A percentile compares a stretch with the other conserved stretches of the same genome.
phyloP scores from a whole-genome alignment of 2,797 vertebrate species.

The Falco berigora region DNA sequence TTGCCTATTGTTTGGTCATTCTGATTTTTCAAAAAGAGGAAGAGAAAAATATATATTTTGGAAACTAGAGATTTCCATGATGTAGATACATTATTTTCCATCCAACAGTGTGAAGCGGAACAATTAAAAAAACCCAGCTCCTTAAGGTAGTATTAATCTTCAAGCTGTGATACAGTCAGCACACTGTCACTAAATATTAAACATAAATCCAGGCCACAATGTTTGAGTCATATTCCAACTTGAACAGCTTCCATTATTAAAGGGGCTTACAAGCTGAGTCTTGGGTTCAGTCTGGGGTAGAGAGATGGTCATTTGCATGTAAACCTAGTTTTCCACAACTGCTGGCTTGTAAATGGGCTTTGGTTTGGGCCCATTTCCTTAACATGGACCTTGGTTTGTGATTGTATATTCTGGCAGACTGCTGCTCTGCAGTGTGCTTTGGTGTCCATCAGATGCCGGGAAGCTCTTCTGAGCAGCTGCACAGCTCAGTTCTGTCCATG shows the following conservation, averaged over 20 bases:
- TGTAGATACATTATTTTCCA: background rate
- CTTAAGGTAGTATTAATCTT: background rate
- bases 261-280: background rate
- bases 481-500: background rate
- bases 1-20: background rate
- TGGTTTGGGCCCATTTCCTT: background rate
- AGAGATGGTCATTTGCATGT: fast-evolving
- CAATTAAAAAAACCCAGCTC: background rate
- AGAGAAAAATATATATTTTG: background rate
- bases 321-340: background rate
- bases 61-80: background rate
- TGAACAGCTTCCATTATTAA: background rate
- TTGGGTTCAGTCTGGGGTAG: background rate
- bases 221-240: background rate
- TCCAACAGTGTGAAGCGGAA: background rate
- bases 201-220: background rate
- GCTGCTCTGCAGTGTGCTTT: background rate
- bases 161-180: background rate
- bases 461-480: background rate
- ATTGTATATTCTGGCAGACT: background rate
- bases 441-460: background rate
- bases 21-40: background rate
- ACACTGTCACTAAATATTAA: background rate
- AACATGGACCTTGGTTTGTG: background rate
- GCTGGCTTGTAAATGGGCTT: background rate